phyloP scores from a whole-genome alignment of 2,888 invertebrate genomes.

The Andrena chrysosceles region DNA sequence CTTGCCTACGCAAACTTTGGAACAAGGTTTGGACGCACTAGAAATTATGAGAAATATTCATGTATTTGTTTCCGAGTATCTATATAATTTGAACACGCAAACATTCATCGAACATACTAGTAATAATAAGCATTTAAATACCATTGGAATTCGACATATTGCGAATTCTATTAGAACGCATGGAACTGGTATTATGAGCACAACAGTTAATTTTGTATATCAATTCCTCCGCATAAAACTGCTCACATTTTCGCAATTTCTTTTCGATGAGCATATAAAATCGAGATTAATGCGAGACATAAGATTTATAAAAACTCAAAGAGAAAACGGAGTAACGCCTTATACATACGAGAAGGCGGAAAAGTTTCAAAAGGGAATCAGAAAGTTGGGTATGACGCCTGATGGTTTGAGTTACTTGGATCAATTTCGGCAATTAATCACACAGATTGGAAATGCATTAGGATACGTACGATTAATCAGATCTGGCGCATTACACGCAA shows the following conservation, averaged over 20 bases:
- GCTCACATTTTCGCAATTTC: slow-evolving; percentile 97
- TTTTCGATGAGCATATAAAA: slow-evolving; percentile 99
- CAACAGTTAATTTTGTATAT: slow-evolving; percentile 96
- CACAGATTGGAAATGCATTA: slow-evolving; percentile 97
- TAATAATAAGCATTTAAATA: slow-evolving; percentile 96
- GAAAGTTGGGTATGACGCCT: slow-evolving; percentile 92
- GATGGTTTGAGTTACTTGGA: slow-evolving; percentile 96
- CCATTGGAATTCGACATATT: slow-evolving; percentile 97
- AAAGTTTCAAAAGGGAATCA: slow-evolving; percentile 96
- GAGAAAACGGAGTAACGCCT: slow-evolving; percentile 90
- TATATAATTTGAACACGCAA: slow-evolving; percentile 98
- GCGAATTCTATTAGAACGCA: slow-evolving; percentile 99
- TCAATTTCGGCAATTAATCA: slow-evolving; percentile 95
- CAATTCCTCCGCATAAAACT: slow-evolving; percentile 97
- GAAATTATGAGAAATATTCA: slow-evolving; percentile 99
- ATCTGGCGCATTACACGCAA: slow-evolving; percentile 96
- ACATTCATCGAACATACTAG: slow-evolving; percentile 97
- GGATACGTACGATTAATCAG: slow-evolving; percentile 97
- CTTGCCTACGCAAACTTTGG: slow-evolving; percentile 97
- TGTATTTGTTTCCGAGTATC: slow-evolving; percentile 96
- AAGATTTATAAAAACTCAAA: slow-evolving; percentile 88
- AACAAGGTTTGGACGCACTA: slow-evolving; percentile 98
- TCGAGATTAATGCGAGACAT: slow-evolving; percentile 96
- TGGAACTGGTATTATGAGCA: slow-evolving; percentile 98
- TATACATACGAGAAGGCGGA: slow-evolving; percentile 96